phyloP scores from a whole-genome alignment of 2,888 invertebrate species.

The Hirtodrosophila histrioides region DNA sequence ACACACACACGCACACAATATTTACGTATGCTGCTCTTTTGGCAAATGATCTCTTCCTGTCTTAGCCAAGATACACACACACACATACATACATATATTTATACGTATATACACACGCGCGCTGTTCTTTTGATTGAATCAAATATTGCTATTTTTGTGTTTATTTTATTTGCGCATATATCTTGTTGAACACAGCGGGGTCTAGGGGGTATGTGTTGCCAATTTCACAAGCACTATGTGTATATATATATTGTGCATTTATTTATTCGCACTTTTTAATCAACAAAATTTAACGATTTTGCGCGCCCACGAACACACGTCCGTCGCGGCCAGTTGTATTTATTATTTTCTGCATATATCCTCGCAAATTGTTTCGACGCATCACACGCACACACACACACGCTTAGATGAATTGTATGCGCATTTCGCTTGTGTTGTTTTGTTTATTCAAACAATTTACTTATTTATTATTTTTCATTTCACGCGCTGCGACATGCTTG shows the following conservation, averaged over 20 bases:
- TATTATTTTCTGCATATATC: slow-evolving; percentile 11
- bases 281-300: slow-evolving; percentile 40
- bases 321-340: slow-evolving; percentile 24
- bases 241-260: slow-evolving; percentile 35
- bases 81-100: slow-evolving; percentile 6
- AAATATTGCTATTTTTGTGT: slow-evolving; percentile 65
- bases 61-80: slow-evolving; percentile 44
- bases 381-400: slow-evolving; percentile 11
- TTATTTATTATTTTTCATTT: slow-evolving; percentile 40
- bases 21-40: slow-evolving; percentile 39
- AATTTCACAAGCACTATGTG: slow-evolving; percentile 37
- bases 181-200: slow-evolving; percentile 4
- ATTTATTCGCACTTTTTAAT: slow-evolving; percentile 48
- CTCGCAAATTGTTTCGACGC: slow-evolving; percentile 5
- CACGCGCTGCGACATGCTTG: slow-evolving; percentile 33
- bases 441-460: slow-evolving; percentile 31
- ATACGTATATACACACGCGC: slow-evolving; percentile 16
- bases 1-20: slow-evolving; percentile 11
- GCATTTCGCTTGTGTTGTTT: slow-evolving; percentile 22
- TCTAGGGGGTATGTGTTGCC: slow-evolving; percentile 17
- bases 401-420: not conserved
- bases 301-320: slow-evolving; percentile 38
- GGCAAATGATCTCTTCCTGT: slow-evolving; percentile 69
- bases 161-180: slow-evolving; percentile 42
- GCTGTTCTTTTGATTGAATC: slow-evolving; percentile 63